Percentiles rank a stretch among this genome's conserved stretches.
phyloP scores from a whole-genome alignment of 2,113 vertebrate species.

The Promerops cafer region DNA sequence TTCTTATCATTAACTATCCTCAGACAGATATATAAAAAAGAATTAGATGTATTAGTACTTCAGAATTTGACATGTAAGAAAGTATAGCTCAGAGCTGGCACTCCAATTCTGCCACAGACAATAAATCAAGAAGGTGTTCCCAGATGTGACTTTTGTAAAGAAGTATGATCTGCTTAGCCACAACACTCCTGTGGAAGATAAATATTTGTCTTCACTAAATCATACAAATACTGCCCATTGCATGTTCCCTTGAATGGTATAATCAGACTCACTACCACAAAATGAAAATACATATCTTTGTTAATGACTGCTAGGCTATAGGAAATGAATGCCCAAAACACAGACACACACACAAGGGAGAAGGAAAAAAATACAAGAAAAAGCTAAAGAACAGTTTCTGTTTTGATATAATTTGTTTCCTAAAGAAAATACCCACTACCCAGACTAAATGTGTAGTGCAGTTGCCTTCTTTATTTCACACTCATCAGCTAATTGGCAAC shows the following conservation, averaged over 20 bases:
- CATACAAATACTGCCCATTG: not conserved
- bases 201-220: not conserved
- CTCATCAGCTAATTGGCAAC: not conserved
- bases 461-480: not conserved
- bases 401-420: not conserved
- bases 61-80: not conserved
- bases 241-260: not conserved
- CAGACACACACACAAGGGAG: not conserved
- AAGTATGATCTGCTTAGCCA: not conserved
- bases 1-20: not conserved
- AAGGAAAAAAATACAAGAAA: not conserved
- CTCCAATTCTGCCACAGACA: not conserved
- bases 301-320: not conserved
- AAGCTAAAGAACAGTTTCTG: not conserved
- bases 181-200: not conserved
- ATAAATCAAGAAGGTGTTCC: not conserved
- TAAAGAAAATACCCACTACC: not conserved
- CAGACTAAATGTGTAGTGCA: not conserved
- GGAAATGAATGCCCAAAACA: not conserved
- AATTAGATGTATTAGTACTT: not conserved
- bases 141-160: not conserved
- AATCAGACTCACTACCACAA: not conserved
- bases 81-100: not conserved
- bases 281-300: not conserved
- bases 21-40: not conserved